A percentile compares a stretch with the other conserved stretches of the same genome.
Conservation (phyloP, 1,140 invertebrate genomes). For the Drosophila biarmipes region DNA sequence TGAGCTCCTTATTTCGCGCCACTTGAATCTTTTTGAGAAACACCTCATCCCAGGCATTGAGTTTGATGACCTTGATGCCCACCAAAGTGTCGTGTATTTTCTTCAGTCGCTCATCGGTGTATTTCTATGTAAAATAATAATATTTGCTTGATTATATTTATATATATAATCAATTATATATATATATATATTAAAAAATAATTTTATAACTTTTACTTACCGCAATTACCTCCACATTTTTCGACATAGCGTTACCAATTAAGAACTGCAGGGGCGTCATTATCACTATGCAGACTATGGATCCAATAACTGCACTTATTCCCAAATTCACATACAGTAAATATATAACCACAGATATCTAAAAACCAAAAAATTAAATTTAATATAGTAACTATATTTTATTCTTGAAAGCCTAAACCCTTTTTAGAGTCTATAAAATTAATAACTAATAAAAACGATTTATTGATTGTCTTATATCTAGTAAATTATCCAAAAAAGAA, state of each 20-base stretch:
- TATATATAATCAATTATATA: too few species aligned
- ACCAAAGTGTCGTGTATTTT: constrained; percentile 92
- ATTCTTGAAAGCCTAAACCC: background rate
- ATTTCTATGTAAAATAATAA: constrained; percentile 85
- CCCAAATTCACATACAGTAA: constrained; percentile 91
- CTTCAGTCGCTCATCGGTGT: constrained; percentile 90
- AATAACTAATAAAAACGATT: background rate
- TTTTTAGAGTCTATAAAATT: background rate
- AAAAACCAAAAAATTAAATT: constrained; percentile 38
- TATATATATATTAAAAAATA: too few species aligned
- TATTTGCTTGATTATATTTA: too few species aligned
- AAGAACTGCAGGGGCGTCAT: constrained; percentile 90
- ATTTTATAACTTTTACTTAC: constrained; percentile 84
- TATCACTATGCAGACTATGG: constrained; percentile 88
- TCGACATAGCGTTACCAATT: constrained; percentile 89
- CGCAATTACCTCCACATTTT: constrained; percentile 88
- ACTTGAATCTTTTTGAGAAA: constrained; percentile 89
- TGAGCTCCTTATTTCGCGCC: constrained; percentile 89
- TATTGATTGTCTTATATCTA: background rate
- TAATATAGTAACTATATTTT: background rate
- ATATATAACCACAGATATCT: constrained; percentile 90
- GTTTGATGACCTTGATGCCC: constrained; percentile 92
- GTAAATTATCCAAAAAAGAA: background rate
- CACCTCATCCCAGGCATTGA: constrained; percentile 92
- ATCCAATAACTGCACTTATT: constrained; percentile 91